phyloP scores from a whole-genome alignment of 1,140 invertebrate genomes.

The Drosophila funebris region DNA sequence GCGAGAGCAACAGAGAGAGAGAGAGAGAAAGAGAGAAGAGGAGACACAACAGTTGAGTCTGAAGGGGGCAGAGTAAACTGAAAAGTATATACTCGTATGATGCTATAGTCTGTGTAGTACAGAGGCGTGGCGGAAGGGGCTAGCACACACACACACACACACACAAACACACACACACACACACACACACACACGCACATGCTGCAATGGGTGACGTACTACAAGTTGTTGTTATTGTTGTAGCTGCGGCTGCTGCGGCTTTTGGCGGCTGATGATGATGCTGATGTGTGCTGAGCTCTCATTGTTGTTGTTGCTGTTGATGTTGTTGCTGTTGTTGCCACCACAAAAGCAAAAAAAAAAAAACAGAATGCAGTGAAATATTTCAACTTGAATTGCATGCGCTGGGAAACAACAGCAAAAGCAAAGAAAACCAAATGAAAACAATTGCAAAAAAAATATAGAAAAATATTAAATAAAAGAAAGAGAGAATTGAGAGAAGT shows the following conservation, averaged over 20 bases:
- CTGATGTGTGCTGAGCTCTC: constrained; percentile 23
- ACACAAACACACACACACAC: constrained; percentile 1
- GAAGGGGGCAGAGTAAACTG: constrained; percentile 9
- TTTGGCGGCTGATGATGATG: constrained; percentile 36
- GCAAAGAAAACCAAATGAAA: constrained; percentile 3
- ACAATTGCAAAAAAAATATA: neutral
- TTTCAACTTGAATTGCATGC: constrained; percentile 31
- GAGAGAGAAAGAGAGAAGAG: neutral
- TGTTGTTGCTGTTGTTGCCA: constrained; percentile 9
- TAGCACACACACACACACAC: constrained; percentile 4
- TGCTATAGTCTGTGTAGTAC: constrained; percentile 12
- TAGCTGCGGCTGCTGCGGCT: constrained; percentile 33
- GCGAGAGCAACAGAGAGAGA: constrained; percentile 25
- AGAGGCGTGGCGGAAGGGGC: constrained; percentile 32
- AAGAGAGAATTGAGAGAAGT: neutral
- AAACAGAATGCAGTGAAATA: constrained; percentile 23
- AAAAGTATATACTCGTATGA: constrained; percentile 34
- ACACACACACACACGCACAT: constrained; percentile 1
- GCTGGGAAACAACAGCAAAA: constrained; percentile 13
- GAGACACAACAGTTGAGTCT: too few species aligned
- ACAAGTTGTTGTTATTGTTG: constrained; percentile 37
- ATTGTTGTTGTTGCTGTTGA: constrained; percentile 17
- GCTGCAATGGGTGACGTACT: constrained; percentile 45
- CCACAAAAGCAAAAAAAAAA: constrained; percentile 1
- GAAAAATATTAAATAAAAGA: constrained; percentile 1